Percentiles rank a stretch among this genome's conserved stretches.
Conservation (phyloP, 2,797 vertebrate genomes). For the Catharus ustulatus region DNA sequence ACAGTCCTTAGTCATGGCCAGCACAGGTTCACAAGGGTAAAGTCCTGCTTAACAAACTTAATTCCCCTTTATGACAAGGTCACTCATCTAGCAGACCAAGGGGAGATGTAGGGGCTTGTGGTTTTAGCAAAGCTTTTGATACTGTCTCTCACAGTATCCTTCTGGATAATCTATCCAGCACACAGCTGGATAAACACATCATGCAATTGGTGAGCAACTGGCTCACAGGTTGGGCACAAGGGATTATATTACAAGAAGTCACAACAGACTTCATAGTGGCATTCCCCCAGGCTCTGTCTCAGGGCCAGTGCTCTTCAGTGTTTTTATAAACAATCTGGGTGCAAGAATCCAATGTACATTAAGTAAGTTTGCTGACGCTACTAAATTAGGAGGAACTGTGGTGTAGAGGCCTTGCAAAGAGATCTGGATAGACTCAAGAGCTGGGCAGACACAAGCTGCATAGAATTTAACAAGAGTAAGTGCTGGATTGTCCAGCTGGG, state of each 20-base stretch:
- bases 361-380: rapidly evolving
- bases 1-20: neutral
- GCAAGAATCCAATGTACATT: neutral
- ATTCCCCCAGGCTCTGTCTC: neutral
- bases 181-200: neutral
- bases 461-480: neutral
- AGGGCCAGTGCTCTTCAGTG: neutral
- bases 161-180: neutral
- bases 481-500: neutral
- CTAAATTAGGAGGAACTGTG: neutral
- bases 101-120: neutral
- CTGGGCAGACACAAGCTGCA: neutral
- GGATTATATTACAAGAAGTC: no score
- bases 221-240: neutral
- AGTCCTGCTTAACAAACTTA: neutral
- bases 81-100: neutral
- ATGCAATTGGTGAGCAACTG: neutral
- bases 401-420: neutral
- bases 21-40: neutral
- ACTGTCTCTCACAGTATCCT: neutral
- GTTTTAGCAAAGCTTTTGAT: neutral
- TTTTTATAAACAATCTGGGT: neutral
- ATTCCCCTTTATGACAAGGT: neutral
- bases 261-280: neutral
- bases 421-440: neutral